Evolutionary conservation across 2,888 invertebrate species (phyloP).

Genomic region (Linnaemya vulpina): DNA sequence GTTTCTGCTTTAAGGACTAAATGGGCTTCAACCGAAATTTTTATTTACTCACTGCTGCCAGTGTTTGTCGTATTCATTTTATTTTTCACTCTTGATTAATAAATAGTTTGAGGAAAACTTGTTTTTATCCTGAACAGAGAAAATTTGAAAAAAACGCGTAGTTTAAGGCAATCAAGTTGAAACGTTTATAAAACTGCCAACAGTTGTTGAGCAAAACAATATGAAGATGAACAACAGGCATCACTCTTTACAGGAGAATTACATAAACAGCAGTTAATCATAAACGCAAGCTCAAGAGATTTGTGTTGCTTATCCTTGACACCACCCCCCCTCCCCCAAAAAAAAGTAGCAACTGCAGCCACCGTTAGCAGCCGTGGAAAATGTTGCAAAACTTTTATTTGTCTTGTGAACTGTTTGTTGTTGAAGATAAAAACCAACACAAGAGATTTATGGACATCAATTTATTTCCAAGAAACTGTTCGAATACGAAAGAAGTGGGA

Average conservation of each 20-base stretch:
- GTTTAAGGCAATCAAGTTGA: not conserved
- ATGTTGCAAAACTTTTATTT: not conserved
- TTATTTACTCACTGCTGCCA: too few relatives aligned
- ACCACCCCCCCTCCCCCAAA: too few relatives aligned
- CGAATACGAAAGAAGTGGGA: not conserved
- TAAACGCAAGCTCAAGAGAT: too few relatives aligned
- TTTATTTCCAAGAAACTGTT: not conserved
- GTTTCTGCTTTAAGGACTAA: too few relatives aligned
- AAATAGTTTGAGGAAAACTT: not conserved
- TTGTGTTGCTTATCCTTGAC: not conserved
- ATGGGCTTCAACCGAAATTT: too few relatives aligned
- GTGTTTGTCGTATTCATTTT: too few relatives aligned
- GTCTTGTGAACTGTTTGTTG: not conserved
- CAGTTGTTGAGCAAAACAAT: not conserved
- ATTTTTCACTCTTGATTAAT: not conserved
- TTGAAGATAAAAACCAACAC: not conserved
- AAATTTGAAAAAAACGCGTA: not conserved
- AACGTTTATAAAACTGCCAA: not conserved
- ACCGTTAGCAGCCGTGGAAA: not conserved
- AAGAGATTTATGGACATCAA: not conserved
- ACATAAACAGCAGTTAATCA: not conserved
- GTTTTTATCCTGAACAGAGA: not conserved
- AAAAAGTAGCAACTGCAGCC: not conserved
- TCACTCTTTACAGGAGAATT: not conserved
- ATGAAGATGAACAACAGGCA: not conserved